A percentile compares a stretch with the other conserved stretches of the same genome.
Conservation (phyloP, 2,113 vertebrate species). For the Pedetes capensis region DNA sequence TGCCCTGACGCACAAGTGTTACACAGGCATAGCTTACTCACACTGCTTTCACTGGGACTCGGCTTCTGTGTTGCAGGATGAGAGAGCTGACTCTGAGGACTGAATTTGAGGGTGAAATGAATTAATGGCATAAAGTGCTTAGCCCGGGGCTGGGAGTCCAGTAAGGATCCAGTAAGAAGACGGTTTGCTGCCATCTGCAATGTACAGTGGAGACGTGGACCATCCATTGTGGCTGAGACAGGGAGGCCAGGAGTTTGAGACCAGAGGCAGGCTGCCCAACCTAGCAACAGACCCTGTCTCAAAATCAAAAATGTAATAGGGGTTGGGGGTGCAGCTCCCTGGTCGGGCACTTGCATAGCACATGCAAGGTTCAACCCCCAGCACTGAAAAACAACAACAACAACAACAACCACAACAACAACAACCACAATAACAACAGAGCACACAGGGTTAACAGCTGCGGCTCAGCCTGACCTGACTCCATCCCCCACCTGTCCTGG, state of each 20-base stretch:
- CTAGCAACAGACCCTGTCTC: no score
- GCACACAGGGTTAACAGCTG: rapidly evolving
- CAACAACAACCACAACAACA: no score
- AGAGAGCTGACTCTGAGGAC: neutral
- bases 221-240: no score
- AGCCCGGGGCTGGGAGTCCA: rapidly evolving
- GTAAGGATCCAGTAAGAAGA: rapidly evolving
- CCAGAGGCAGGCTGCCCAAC: no score
- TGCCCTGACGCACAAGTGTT: neutral
- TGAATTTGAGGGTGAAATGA: neutral
- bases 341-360: no score
- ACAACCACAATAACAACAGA: no score
- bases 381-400: no score
- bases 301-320: no score
- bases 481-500: rapidly evolving
- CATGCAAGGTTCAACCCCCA: no score
- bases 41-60: neutral
- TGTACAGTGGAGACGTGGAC: neutral
- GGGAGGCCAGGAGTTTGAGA: no score
- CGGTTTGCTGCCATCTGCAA: rapidly evolving
- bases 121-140: neutral
- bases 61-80: neutral
- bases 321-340: no score
- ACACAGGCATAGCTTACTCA: neutral
- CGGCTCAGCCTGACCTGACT: rapidly evolving